phyloP scores from a whole-genome alignment of 2,888 invertebrate genomes.

The Lycia hirtaria region DNA sequence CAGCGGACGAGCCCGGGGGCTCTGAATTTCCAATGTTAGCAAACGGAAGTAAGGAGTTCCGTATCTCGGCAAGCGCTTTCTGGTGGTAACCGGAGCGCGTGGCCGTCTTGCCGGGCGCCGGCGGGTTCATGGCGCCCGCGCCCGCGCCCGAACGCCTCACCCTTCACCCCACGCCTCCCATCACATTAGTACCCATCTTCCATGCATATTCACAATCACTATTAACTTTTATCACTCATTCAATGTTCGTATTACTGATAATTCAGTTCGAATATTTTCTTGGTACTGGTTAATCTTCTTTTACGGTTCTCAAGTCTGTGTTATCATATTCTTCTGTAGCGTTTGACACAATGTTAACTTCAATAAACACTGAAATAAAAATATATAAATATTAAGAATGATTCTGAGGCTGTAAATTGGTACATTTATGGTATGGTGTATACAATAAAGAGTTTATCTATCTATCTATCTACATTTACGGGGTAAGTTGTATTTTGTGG shows the following conservation, averaged over 20 bases:
- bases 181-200: conserved; percentile 71
- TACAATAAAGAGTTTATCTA: too few species aligned
- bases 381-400: not conserved
- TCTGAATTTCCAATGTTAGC: conserved; percentile 88
- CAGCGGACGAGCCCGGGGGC: conserved; percentile 90
- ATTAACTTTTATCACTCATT: conserved; percentile 56
- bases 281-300: conserved; percentile 31
- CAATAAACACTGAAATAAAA: conserved; percentile 24
- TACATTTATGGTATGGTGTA: too few species aligned
- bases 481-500: not conserved
- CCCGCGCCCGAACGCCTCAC: conserved; percentile 83
- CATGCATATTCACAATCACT: conserved; percentile 62
- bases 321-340: conserved; percentile 28
- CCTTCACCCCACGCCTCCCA: conserved; percentile 84
- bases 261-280: conserved; percentile 27
- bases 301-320: conserved; percentile 37
- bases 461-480: not conserved
- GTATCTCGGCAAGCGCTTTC: conserved; percentile 94
- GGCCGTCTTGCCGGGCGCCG: conserved; percentile 87
- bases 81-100: conserved; percentile 93
- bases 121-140: conserved; percentile 87
- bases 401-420: not conserved
- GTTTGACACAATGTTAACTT: conserved; percentile 8
- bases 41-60: conserved; percentile 92
- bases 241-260: conserved; percentile 39